Percentiles rank a stretch among this genome's conserved stretches.
Evolutionary conservation across 2,888 invertebrate species (phyloP).

Genomic region (Drosophila anomalata): DNA sequence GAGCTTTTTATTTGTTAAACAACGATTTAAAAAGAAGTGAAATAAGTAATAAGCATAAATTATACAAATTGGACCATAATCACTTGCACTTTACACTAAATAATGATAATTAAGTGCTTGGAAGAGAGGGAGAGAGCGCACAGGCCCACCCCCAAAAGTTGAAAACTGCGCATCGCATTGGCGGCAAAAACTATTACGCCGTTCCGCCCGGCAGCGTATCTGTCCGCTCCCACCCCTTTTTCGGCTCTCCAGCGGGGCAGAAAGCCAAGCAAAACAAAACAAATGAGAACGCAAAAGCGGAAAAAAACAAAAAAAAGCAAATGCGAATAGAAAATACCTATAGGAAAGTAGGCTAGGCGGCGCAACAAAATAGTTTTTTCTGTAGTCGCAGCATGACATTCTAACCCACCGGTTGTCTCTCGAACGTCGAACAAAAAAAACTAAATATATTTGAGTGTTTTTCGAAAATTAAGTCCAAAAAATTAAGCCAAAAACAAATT

Average conservation of each 20-base stretch:
- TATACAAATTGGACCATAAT: too few relatives aligned
- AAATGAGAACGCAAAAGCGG: conserved; percentile 33
- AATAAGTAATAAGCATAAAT: neutral
- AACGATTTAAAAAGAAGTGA: neutral
- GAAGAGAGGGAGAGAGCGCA: conserved; percentile 2
- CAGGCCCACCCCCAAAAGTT: conserved; percentile 42
- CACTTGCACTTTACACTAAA: too few relatives aligned
- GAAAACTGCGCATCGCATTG: conserved; percentile 59
- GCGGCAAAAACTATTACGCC: conserved; percentile 42
- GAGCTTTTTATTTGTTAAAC: neutral
- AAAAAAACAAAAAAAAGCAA: conserved; percentile 31
- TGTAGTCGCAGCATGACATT: conserved; percentile 54
- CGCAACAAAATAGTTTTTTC: conserved; percentile 38
- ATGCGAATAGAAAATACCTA: conserved; percentile 37
- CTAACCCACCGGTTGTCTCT: conserved; percentile 46
- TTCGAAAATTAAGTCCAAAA: neutral
- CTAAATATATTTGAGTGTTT: conserved; percentile 3
- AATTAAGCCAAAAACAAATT: neutral
- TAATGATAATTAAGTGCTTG: neutral
- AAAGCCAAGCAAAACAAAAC: conserved; percentile 64
- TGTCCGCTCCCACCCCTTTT: conserved; percentile 16
- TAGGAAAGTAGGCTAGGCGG: conserved; percentile 55
- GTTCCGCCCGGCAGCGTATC: conserved; percentile 59
- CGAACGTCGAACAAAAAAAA: neutral
- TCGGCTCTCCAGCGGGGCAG: conserved; percentile 7